These are phyloP conservation scores for Troides helena DNA, from an alignment of 2,888 invertebrate species.

Conservation along the genomic window DNA sequence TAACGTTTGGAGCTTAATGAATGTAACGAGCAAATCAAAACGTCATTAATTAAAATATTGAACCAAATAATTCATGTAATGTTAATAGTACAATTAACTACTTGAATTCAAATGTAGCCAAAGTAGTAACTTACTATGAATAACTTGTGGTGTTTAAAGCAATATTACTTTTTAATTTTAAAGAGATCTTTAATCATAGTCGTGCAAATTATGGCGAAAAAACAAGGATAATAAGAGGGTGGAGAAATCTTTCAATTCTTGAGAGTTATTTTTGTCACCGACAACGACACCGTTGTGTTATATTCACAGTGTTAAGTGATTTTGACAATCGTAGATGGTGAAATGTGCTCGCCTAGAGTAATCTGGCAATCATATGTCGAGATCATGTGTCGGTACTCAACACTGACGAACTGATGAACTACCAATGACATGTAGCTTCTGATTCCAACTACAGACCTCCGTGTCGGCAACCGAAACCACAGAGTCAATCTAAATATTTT, in stretches of 20 bases:
- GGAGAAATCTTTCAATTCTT: no score
- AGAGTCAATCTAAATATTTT: background rate
- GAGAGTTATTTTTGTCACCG: no score
- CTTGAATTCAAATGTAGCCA: slow-evolving; percentile 5
- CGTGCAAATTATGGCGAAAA: background rate
- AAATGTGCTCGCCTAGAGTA: no score
- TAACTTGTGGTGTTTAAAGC: background rate
- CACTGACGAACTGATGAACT: no score
- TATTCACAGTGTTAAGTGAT: no score
- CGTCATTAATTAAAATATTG: slow-evolving; percentile 6
- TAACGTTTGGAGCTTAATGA: slow-evolving; percentile 12
- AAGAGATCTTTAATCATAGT: background rate
- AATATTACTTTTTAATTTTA: background rate
- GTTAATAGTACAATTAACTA: slow-evolving; percentile 1
- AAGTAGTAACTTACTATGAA: background rate
- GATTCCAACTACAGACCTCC: no score
- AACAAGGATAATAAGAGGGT: background rate
- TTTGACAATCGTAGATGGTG: no score
- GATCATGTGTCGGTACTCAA: no score
- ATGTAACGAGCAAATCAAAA: slow-evolving; percentile 13
- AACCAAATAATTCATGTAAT: slow-evolving; percentile 5
- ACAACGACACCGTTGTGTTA: no score
- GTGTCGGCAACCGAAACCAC: no score
- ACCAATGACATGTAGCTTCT: no score
- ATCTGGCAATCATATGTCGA: no score